Evolutionary conservation across 2,113 vertebrate species (phyloP), one percentile per base, ranked within the genome.

Genomic region (Channa maculata): DNA sequence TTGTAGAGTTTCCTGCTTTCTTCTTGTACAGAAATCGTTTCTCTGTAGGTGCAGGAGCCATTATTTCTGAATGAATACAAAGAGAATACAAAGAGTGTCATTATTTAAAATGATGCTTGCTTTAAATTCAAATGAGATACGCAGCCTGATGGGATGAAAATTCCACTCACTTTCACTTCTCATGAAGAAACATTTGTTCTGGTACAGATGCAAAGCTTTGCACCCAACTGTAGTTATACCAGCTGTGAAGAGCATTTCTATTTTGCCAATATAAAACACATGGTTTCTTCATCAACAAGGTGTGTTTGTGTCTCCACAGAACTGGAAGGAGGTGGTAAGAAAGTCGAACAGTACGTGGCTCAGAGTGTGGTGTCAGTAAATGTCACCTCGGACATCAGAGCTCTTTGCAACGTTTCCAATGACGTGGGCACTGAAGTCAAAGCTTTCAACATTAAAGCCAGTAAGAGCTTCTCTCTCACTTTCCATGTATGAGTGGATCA

Each of bases 381-480:
- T 0, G 95, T 98, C 86, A 95, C 80, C 59, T 91, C 92, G 0
- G 93, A 96, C 52, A 87, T 95, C 77, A 74, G 94, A 50, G 93
- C 92, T 5, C 65, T 63, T 38, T 99, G 98, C 80, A 93, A 91
- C 2, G 95, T 95, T 1, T 91, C 91, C 84, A 99, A 96, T 0
- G 4, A 11, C 0, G 78, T 95, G 80, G 97, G 97, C 0, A 14
- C 3, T 0, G 95, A 93, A 0, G 76, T 83, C 71, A 94, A 94
- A 49, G 50, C 54, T 36, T 95, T 97, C 88, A 85, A 55, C 85
- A 89, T 95, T 83, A 93, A 61, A 83, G 90, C 93, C 81, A 89
- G 94, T 95, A 89, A 90, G 93, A 62, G 7, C 10, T 24, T 6
- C 6, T 65, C 14, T 53, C 39, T 11, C 36, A 14, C 10, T 7